These are phyloP conservation scores for Ochlodes sylvanus DNA, from an alignment of 2,888 invertebrate genomes.

Conservation along the genomic window DNA sequence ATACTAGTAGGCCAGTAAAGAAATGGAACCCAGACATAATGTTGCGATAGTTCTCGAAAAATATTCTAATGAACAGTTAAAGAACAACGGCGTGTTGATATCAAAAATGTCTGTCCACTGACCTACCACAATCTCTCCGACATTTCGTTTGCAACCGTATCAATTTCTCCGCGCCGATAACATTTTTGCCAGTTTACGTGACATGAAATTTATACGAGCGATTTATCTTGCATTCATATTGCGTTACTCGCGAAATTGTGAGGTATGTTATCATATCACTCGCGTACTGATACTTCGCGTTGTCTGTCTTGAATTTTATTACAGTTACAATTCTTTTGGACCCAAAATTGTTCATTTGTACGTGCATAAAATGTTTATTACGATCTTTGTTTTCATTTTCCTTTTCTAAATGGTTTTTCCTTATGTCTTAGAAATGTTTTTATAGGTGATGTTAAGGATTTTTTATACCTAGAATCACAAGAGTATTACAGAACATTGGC, in stretches of 20 bases:
- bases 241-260: constrained; percentile 74
- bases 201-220: constrained; percentile 80
- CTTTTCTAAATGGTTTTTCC: no score
- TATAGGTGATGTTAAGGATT: no score
- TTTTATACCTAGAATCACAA: no score
- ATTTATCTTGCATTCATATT: constrained; percentile 82
- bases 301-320: constrained; percentile 61
- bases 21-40: no score
- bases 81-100: neutral
- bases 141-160: constrained; percentile 70
- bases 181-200: constrained; percentile 81
- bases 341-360: constrained; percentile 34
- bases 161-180: constrained; percentile 78
- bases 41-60: no score
- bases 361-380: constrained; percentile 27
- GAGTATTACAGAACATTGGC: no score
- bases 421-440: no score
- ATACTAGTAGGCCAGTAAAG: no score
- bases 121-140: constrained; percentile 67
- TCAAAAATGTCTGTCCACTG: constrained; percentile 57
- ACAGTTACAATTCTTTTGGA: constrained; percentile 30
- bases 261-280: constrained; percentile 73
- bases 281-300: constrained; percentile 60
- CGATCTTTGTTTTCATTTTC: constrained; percentile 3
- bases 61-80: neutral